These are phyloP conservation scores for Calcarius lapponicus DNA, from an alignment of 2,797 vertebrate species.

Conservation along the genomic window DNA sequence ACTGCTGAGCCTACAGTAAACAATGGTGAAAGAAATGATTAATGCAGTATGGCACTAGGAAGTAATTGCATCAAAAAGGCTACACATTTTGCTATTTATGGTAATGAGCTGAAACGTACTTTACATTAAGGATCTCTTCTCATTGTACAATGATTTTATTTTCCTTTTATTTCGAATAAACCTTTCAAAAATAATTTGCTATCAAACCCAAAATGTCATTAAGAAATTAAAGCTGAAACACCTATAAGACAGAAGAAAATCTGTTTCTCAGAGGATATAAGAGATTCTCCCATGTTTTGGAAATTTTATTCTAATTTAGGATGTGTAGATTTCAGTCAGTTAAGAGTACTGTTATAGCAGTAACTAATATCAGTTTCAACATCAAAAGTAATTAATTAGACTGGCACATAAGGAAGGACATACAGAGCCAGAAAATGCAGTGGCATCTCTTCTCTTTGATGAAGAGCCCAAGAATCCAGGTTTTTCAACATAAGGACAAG, in stretches of 20 bases:
- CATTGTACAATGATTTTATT: neutral
- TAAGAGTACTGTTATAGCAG: neutral
- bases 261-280: neutral
- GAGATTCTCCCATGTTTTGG: neutral
- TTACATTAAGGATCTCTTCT: neutral
- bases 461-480: neutral
- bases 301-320: neutral
- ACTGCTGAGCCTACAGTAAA: neutral
- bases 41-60: neutral
- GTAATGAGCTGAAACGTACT: neutral
- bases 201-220: neutral
- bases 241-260: neutral
- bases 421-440: neutral
- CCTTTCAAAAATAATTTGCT: neutral
- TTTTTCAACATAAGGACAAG: neutral
- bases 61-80: neutral
- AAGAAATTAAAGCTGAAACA: neutral
- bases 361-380: neutral
- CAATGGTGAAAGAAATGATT: neutral
- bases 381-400: neutral
- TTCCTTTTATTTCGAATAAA: neutral
- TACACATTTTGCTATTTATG: neutral
- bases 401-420: neutral
- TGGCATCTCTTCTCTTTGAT: neutral
- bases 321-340: neutral